phyloP scores from a whole-genome alignment of 2,888 invertebrate species.

The Tuta absoluta region DNA sequence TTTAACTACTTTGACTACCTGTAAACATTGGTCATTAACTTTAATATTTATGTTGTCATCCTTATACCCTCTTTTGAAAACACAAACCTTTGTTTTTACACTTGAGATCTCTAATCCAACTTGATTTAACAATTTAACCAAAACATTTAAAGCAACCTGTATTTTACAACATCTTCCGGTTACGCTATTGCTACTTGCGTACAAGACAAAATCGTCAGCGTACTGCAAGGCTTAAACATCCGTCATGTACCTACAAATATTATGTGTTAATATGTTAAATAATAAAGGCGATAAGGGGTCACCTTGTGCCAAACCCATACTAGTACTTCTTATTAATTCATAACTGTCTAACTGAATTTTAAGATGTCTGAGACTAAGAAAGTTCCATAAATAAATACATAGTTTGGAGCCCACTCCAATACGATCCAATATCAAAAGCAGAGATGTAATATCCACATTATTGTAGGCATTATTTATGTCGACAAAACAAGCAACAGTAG shows the following conservation, averaged over 20 bases:
- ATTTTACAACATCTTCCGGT: neutral
- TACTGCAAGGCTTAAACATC: slow-evolving; percentile 37
- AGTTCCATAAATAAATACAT: slow-evolving; percentile 37
- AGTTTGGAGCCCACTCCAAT: slow-evolving; percentile 34
- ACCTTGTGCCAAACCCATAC: slow-evolving; percentile 40
- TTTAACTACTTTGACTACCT: neutral
- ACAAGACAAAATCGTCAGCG: slow-evolving; percentile 37
- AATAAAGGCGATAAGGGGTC: slow-evolving; percentile 44
- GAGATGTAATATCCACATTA: slow-evolving; percentile 34
- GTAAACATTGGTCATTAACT: neutral
- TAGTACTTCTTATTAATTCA: slow-evolving; percentile 28
- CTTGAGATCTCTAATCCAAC: neutral
- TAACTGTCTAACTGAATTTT: slow-evolving; percentile 26
- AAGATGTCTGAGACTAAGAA: slow-evolving; percentile 33
- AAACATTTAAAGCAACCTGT: neutral
- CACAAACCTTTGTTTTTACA: neutral
- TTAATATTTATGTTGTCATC: neutral
- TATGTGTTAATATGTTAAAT: slow-evolving; percentile 41
- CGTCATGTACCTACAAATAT: slow-evolving; percentile 28
- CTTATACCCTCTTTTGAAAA: slow-evolving; percentile 1
- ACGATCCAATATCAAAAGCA: slow-evolving; percentile 33
- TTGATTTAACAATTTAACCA: neutral
- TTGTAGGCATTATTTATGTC: slow-evolving; percentile 39
- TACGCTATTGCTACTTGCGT: slow-evolving; percentile 1
- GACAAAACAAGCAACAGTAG: neutral